These are phyloP conservation scores for Crypturellus undulatus DNA, from an alignment of 2,113 vertebrate species.

Conservation along the genomic window DNA sequence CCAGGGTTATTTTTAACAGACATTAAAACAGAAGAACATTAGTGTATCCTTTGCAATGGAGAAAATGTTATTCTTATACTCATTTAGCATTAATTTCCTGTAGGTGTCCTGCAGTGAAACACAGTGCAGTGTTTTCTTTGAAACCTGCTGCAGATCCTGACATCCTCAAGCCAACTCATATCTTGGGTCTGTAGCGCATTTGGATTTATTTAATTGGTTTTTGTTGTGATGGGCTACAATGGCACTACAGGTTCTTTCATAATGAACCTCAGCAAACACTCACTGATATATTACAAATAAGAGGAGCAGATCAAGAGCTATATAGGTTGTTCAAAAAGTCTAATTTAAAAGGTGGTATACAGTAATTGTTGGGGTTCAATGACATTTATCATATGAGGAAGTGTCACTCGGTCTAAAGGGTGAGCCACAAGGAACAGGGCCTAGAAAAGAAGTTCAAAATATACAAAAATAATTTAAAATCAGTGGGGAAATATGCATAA, in stretches of 20 bases:
- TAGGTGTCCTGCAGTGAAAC: not conserved
- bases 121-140: not conserved
- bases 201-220: conserved; percentile 36
- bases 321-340: conserved; percentile 2
- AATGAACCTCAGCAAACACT: conserved; percentile 2
- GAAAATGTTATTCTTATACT: conserved; percentile 19
- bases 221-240: conserved; percentile 12
- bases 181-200: conserved; percentile 13
- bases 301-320: conserved; percentile 7
- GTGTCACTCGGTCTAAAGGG: not conserved
- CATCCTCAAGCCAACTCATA: not conserved
- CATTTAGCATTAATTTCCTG: conserved; percentile 5
- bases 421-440: conserved; percentile 6
- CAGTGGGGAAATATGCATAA: not conserved
- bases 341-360: conserved; percentile 1
- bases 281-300: not conserved
- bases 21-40: conserved; percentile 10
- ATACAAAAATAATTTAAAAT: not conserved
- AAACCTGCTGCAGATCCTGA: conserved; percentile 36
- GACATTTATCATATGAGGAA: not conserved
- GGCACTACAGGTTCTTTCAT: not conserved
- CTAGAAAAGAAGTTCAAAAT: not conserved
- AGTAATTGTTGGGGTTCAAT: not conserved
- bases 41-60: not conserved
- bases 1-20: conserved; percentile 28